Evolutionary conservation across 53 echinoderm and acorn worm genomes (phyloP).

Genomic region (Arbacia lixula): DNA sequence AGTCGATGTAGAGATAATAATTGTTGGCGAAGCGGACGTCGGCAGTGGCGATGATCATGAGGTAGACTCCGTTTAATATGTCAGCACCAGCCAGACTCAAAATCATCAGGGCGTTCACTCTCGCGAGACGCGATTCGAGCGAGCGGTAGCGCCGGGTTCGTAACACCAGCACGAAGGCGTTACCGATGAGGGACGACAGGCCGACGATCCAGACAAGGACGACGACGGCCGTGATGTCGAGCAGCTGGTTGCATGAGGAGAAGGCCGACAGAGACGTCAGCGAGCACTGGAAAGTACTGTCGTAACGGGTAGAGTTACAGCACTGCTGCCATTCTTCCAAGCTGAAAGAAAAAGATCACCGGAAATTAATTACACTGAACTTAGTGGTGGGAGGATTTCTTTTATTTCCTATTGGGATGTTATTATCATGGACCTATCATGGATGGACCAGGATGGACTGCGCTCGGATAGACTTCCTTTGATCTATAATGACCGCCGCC

Average conservation of each 20-base stretch:
- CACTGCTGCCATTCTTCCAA: slow-evolving; percentile 27
- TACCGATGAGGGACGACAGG: slow-evolving; percentile 65
- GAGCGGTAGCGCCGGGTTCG: slow-evolving; percentile 5
- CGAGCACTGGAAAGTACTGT: neutral
- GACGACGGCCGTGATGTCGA: slow-evolving; percentile 19
- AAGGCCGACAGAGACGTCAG: neutral
- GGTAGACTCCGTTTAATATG: slow-evolving; percentile 30
- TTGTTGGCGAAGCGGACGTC: slow-evolving; percentile 4
- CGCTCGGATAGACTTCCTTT: too few species aligned
- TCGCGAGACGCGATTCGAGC: neutral
- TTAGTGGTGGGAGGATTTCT: too few species aligned
- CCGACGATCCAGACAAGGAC: slow-evolving; percentile 67
- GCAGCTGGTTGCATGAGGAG: slow-evolving; percentile 28
- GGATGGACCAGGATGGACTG: too few species aligned
- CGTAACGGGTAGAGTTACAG: neutral
- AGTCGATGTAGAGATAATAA: slow-evolving; percentile 13
- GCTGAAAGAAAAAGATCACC: slow-evolving; percentile 24
- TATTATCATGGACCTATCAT: too few species aligned
- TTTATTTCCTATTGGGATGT: too few species aligned
- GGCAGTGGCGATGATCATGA: slow-evolving; percentile 14
- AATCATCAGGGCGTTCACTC: slow-evolving; percentile 47
- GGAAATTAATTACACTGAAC: too few species aligned
- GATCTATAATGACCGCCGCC: too few species aligned
- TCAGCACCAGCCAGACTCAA: slow-evolving; percentile 21
- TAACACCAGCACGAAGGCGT: slow-evolving; percentile 41